These are phyloP conservation scores for Cantharis nigra DNA, from an alignment of 2,888 invertebrate species.

Conservation along the genomic window DNA sequence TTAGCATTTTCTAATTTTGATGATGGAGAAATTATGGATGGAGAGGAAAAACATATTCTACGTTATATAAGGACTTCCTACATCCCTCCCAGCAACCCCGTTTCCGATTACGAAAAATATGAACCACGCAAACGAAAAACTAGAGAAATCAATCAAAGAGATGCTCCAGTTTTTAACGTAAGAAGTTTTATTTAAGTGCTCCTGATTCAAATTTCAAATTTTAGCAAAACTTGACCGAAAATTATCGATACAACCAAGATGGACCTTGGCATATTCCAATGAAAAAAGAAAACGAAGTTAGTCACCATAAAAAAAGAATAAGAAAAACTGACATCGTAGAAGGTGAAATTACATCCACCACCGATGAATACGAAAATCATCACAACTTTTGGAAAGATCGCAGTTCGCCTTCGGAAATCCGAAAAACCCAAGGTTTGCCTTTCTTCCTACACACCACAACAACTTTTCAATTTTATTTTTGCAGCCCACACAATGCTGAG, in stretches of 20 bases:
- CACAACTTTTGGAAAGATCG: slow-evolving; percentile 24
- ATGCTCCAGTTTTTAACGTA: neutral
- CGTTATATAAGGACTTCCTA: slow-evolving; percentile 68
- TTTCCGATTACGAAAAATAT: neutral
- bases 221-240: neutral
- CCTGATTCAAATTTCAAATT: neutral
- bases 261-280: neutral
- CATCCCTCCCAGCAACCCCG: slow-evolving; percentile 52
- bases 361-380: neutral
- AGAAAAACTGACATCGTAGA: neutral
- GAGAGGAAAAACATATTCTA: slow-evolving; percentile 64
- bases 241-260: neutral
- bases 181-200: neutral
- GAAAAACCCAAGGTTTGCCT: slow-evolving; percentile 17
- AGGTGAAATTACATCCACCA: neutral
- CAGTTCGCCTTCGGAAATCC: slow-evolving; percentile 15
- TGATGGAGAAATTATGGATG: slow-evolving; percentile 46
- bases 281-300: slow-evolving; percentile 3
- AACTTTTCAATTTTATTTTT: neutral
- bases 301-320: neutral
- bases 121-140: neutral
- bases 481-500: slow-evolving; percentile 72
- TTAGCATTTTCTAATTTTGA: neutral
- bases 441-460: neutral
- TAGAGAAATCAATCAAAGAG: neutral